A percentile compares a stretch with the other conserved stretches of the same genome.
phyloP scores from a whole-genome alignment of 2,113 vertebrate species.

The Corvus cornix region DNA sequence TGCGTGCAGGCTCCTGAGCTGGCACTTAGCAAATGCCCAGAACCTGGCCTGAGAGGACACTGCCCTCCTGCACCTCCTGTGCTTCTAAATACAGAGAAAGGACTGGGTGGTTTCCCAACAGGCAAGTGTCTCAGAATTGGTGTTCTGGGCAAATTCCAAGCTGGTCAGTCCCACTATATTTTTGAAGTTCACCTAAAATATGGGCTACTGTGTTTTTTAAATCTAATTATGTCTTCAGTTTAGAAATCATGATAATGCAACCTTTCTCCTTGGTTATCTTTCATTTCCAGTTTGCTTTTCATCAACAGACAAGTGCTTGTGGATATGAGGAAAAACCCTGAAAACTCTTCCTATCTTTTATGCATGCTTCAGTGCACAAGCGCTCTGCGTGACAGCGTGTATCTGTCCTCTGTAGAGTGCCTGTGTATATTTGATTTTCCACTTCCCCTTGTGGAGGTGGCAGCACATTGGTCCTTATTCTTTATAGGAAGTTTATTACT shows the following conservation, averaged over 20 bases:
- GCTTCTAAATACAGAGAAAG: neutral
- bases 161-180: neutral
- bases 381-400: neutral
- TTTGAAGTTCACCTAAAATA: neutral
- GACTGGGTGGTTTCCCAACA: neutral
- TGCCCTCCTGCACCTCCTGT: neutral
- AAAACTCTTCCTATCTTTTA: neutral
- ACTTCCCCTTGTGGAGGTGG: neutral
- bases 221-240: neutral
- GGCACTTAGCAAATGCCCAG: neutral
- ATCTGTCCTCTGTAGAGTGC: neutral
- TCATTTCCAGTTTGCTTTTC: neutral
- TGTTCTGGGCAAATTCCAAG: neutral
- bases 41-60: neutral
- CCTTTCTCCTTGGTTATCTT: neutral
- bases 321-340: neutral
- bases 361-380: neutral
- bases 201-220: neutral
- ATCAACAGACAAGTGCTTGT: neutral
- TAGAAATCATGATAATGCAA: neutral
- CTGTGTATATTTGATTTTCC: neutral
- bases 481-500: conserved; percentile 10
- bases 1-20: neutral
- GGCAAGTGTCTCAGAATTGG: neutral
- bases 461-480: neutral